These are phyloP conservation scores for Orchestia grillus DNA, from an alignment of 1,140 invertebrate genomes.

Conservation along the genomic window DNA sequence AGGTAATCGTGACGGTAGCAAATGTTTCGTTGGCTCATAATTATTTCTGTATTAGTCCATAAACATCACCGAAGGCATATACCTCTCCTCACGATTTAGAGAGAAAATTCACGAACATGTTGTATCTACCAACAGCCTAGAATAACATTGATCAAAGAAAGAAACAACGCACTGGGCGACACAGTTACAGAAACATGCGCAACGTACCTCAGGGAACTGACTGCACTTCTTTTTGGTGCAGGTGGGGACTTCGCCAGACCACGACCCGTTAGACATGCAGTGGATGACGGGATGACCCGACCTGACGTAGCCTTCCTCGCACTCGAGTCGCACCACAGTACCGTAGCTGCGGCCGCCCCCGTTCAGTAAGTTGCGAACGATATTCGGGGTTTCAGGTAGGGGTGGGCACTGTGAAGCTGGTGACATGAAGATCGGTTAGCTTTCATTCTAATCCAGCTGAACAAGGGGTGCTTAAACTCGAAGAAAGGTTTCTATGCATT, in stretches of 20 bases:
- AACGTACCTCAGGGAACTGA: constrained; percentile 83
- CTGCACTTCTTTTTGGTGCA: constrained; percentile 86
- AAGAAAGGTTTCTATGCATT: background rate
- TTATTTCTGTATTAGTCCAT: too few species aligned
- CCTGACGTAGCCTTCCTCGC: constrained; percentile 91
- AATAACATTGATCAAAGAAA: too few species aligned
- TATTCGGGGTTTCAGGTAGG: constrained; percentile 87
- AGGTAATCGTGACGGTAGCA: too few species aligned
- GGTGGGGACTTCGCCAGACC: constrained; percentile 91
- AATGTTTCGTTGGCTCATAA: too few species aligned
- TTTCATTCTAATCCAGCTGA: background rate
- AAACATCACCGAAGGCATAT: too few species aligned
- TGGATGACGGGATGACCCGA: constrained; percentile 90
- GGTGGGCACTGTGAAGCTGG: constrained; percentile 92
- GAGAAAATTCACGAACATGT: too few species aligned
- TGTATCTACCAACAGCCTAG: too few species aligned
- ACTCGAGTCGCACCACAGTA: constrained; percentile 92
- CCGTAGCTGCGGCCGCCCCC: constrained; percentile 94
- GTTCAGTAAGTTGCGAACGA: constrained; percentile 89
- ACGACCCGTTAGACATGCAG: constrained; percentile 96
- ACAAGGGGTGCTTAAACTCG: background rate
- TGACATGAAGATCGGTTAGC: constrained; percentile 41
- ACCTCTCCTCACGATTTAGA: too few species aligned
- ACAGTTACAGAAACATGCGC: constrained; percentile 69
- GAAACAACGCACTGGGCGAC: too few species aligned